Conservation (phyloP, 2,888 invertebrate species). For the Tinea semifulvella region DNA sequence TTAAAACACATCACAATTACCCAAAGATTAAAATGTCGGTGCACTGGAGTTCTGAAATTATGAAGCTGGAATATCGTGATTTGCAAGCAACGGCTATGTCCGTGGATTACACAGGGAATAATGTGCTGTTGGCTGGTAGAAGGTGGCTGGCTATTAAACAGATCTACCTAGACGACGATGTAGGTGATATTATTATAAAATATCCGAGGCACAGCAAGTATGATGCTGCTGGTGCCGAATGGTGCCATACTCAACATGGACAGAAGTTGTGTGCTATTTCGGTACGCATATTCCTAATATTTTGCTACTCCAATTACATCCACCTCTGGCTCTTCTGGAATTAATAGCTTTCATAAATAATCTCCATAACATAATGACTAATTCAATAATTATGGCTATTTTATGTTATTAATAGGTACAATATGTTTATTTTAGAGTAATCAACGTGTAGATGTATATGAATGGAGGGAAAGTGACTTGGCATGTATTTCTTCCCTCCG, state of each 20-base stretch:
- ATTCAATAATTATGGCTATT: too few species aligned
- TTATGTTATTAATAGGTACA: background rate
- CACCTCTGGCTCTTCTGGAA: too few species aligned
- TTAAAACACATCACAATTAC: too few species aligned
- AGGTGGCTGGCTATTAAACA: conserved; percentile 80
- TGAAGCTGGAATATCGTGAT: conserved; percentile 81
- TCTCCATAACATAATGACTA: too few species aligned
- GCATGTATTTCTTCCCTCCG: conserved; percentile 76
- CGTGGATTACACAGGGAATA: conserved; percentile 85
- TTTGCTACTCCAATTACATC: too few species aligned
- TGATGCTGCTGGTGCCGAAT: conserved; percentile 92
- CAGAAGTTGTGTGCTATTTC: conserved; percentile 88
- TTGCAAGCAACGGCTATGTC: conserved; percentile 94
- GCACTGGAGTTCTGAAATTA: conserved; percentile 60
- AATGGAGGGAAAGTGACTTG: conserved; percentile 78
- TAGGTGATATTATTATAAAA: conserved; percentile 75
- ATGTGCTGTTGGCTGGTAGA: conserved; percentile 85
- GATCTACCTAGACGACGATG: conserved; percentile 76
- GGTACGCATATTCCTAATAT: conserved; percentile 49
- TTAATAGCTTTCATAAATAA: too few species aligned
- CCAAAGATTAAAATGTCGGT: conserved; percentile 48
- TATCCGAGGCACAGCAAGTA: conserved; percentile 91
- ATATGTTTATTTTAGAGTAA: conserved; percentile 71
- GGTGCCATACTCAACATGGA: conserved; percentile 84
- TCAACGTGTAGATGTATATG: conserved; percentile 86